Evolutionary conservation across 1,140 invertebrate genomes (phyloP), one percentile per base, ranked within the genome.

Genomic region (Orius insidiosus): DNA sequence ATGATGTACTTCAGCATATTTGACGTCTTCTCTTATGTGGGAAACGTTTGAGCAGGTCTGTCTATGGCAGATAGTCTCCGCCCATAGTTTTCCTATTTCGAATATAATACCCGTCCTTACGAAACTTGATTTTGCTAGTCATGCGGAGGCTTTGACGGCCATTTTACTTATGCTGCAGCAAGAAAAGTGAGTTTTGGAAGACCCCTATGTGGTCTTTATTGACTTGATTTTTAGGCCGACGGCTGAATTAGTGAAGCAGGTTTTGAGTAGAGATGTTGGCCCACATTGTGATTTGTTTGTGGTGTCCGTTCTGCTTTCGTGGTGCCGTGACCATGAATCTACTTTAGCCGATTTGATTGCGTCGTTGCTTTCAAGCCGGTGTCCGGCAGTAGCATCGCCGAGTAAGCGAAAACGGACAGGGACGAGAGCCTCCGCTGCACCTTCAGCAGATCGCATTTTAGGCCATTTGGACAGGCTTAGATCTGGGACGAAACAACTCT

Each of bases 31-130:
- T 59, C 66, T 96, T 43, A 73, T 76, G 45, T 98, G 92, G 89
- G 92, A 97, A 62, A 94, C 89, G 1, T 88, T 93, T 55, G 93
- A 96, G 62, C 93, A 98, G 59, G 85, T 87, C 59, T 95, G 88
- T 59, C 71, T 97, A 5, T 98, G 93, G 93, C 88, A 95, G 65
- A 68, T 98, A 30, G 74, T 95, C 33, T 76, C 80, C 52, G 88
- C 89, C 35, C 92, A 96, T 58, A 85, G 90, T 60, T 85, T 95
- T 57, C 79, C 85, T 8, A 73, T 94, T 5, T 85, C 93, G 56
- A 77, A 83, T 57, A 75, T 95, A 42, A 67, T 95, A 59, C 85
- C 90, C 24, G 72, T 96, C 54, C 70, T 97, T 54, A 82, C 87
- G 3, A 84, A 87, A 60, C 64, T 97, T 43, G 84, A 93, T 58